Percentiles rank a stretch among this genome's conserved stretches.
These are phyloP conservation scores for Campylomormyrus tamandua DNA, from an alignment of 2,113 vertebrate genomes.

Conservation along the genomic window DNA sequence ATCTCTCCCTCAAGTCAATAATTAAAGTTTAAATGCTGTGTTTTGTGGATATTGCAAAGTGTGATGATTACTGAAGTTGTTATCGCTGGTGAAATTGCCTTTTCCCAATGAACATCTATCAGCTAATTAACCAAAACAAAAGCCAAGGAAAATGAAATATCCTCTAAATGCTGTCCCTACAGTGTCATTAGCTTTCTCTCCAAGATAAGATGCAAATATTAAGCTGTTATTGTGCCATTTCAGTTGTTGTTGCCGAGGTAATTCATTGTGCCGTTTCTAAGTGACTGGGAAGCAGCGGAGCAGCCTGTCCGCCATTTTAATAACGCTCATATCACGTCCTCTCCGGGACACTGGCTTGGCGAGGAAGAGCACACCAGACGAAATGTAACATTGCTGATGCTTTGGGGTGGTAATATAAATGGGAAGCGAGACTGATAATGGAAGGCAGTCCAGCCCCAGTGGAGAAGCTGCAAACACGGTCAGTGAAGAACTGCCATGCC, in stretches of 20 bases:
- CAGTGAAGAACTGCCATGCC: too few species aligned
- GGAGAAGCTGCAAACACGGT: not conserved
- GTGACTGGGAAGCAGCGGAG: not conserved
- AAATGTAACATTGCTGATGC: not conserved
- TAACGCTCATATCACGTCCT: not conserved
- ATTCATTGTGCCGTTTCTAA: slow-evolving; percentile 5
- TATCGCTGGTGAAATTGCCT: slow-evolving; percentile 4
- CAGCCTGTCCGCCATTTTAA: not conserved
- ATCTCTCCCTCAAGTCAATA: not conserved
- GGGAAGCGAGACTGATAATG: not conserved
- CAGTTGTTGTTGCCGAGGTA: not conserved
- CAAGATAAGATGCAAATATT: slow-evolving; percentile 16
- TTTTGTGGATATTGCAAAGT: not conserved
- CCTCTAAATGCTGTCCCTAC: not conserved
- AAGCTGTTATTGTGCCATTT: slow-evolving; percentile 4
- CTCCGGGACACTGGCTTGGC: not conserved
- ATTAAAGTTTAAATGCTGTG: not conserved
- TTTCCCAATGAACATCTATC: slow-evolving; percentile 5
- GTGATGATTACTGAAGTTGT: not conserved
- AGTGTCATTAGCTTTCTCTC: not conserved
- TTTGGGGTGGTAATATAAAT: not conserved
- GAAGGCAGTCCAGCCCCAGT: too few species aligned
- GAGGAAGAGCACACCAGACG: not conserved
- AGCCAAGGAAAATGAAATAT: slow-evolving; percentile 6
- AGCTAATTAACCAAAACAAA: slow-evolving; percentile 18